These are phyloP conservation scores for Drosophila ercepeae DNA, from an alignment of 1,140 invertebrate species.

Conservation along the genomic window DNA sequence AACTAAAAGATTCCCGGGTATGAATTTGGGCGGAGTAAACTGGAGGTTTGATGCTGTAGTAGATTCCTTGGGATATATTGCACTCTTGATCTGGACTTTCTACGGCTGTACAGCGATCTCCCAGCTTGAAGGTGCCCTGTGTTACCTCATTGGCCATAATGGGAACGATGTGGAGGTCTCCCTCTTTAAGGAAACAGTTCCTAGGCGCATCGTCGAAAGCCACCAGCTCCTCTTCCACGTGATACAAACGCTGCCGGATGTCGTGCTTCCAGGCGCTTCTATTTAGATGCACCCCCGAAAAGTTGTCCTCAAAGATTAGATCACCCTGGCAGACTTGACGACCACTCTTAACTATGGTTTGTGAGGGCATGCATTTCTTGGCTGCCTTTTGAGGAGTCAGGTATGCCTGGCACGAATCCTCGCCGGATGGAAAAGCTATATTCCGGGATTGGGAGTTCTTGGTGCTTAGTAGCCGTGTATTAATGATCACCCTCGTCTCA, in stretches of 20 bases:
- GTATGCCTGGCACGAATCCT: conserved; percentile 33
- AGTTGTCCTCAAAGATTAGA: conserved; percentile 71
- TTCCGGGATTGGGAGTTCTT: conserved; percentile 10
- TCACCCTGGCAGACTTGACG: conserved; percentile 51
- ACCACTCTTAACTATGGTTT: conserved; percentile 28
- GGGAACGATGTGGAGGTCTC: conserved; percentile 59
- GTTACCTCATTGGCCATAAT: conserved; percentile 50
- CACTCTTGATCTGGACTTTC: conserved; percentile 56
- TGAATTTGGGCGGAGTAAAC: conserved; percentile 66
- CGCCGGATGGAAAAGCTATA: conserved; percentile 17
- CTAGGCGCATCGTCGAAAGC: conserved; percentile 51
- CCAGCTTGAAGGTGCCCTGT: conserved; percentile 45
- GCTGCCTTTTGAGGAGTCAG: conserved; percentile 7
- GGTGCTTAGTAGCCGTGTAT: conserved; percentile 50
- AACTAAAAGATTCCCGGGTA: conserved; percentile 60
- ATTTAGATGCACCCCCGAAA: conserved; percentile 44
- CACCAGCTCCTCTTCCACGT: conserved; percentile 68
- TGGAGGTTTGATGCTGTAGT: conserved; percentile 61
- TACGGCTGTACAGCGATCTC: conserved; percentile 64
- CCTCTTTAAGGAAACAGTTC: conserved; percentile 59
- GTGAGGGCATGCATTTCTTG: conserved; percentile 36
- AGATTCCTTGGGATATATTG: conserved; percentile 50
- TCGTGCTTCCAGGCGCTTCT: conserved; percentile 61
- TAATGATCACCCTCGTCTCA: conserved; percentile 59
- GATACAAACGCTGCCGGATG: conserved; percentile 66